Percentiles rank a stretch among this genome's conserved stretches.
Evolutionary conservation across 2,888 invertebrate species (phyloP).

Genomic region (Zeuzera pyrina): DNA sequence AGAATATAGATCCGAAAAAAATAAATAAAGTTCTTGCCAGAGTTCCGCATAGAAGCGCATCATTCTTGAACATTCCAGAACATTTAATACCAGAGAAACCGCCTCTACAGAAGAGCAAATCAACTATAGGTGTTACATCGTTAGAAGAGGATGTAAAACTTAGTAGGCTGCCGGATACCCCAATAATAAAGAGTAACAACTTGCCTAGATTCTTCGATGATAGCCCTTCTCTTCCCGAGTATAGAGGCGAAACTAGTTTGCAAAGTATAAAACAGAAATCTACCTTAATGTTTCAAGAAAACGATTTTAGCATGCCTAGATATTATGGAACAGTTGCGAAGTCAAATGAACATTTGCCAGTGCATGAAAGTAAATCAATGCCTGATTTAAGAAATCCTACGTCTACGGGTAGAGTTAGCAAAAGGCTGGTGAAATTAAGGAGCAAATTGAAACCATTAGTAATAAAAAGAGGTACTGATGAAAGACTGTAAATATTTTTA

Average conservation of each 20-base stretch:
- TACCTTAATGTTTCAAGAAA: constrained; percentile 57
- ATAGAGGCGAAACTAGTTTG: constrained; percentile 55
- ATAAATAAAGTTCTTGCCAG: constrained; percentile 54
- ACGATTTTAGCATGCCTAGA: constrained; percentile 76
- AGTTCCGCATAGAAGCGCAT: constrained; percentile 63
- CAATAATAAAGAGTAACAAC: constrained; percentile 60
- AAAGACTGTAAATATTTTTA: constrained; percentile 35
- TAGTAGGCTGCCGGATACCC: constrained; percentile 60
- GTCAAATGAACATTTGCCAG: constrained; percentile 31
- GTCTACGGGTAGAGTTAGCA: constrained; percentile 48
- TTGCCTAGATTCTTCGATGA: constrained; percentile 63
- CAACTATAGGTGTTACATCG: constrained; percentile 50
- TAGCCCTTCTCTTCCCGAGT: constrained; percentile 47
- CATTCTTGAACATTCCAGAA: constrained; percentile 61
- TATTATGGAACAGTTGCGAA: constrained; percentile 67
- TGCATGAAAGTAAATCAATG: constrained; percentile 66
- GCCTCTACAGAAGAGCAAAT: constrained; percentile 53
- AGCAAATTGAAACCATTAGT: constrained; percentile 60
- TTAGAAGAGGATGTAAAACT: constrained; percentile 43
- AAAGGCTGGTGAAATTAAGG: constrained; percentile 56
- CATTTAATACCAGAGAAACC: constrained; percentile 55
- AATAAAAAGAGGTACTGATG: constrained; percentile 60
- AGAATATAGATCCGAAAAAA: constrained; percentile 52
- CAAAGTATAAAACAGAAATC: constrained; percentile 69
- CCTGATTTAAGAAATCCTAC: constrained; percentile 53